Percentiles rank a stretch among this genome's conserved stretches.
Evolutionary conservation across 2,797 vertebrate genomes (phyloP).

Genomic region (Labroides dimidiatus): DNA sequence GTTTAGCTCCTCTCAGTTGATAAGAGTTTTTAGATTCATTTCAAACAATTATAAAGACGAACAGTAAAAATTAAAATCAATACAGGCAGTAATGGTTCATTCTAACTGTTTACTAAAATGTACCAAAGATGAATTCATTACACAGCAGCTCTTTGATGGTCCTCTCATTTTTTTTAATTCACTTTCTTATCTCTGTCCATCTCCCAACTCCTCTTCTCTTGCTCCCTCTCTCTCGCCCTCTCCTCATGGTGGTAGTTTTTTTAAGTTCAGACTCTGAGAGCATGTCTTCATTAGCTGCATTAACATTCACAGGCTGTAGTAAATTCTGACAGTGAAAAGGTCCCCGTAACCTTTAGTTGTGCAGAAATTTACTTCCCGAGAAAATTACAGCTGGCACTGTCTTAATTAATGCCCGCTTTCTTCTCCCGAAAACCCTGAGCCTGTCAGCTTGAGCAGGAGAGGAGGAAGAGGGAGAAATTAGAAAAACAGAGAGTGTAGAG

Average conservation of each 20-base stretch:
- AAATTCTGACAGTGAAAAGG: conserved; percentile 99
- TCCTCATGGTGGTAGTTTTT: conserved; percentile 93
- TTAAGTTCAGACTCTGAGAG: conserved; percentile 99
- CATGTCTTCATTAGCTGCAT: conserved; percentile 99
- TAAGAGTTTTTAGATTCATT: too few relatives aligned
- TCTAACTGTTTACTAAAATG: too few relatives aligned
- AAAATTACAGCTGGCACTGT: conserved; percentile 99
- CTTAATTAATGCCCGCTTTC: conserved; percentile 99
- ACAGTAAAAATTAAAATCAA: too few relatives aligned
- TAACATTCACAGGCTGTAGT: conserved; percentile 99
- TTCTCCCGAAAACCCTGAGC: conserved; percentile 98
- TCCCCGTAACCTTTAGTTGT: conserved; percentile 99
- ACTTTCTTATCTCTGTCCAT: conserved; percentile 59
- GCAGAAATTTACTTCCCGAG: conserved; percentile 99
- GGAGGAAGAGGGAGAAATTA: conserved; percentile 82
- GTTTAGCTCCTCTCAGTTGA: too few relatives aligned
- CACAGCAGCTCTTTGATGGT: conserved; percentile 18
- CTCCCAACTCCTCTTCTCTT: conserved; percentile 67
- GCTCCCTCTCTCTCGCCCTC: conserved; percentile 70
- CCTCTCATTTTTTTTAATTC: conserved; percentile 23
- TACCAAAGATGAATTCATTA: neutral
- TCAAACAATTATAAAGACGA: too few relatives aligned
- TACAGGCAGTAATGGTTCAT: too few relatives aligned
- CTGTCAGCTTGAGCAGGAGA: conserved; percentile 95
- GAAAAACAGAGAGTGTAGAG: conserved; percentile 85